Base-by-base conservation (phyloP, 2,113 vertebrate genomes). In the Pluvialis apricaria region DNA sequence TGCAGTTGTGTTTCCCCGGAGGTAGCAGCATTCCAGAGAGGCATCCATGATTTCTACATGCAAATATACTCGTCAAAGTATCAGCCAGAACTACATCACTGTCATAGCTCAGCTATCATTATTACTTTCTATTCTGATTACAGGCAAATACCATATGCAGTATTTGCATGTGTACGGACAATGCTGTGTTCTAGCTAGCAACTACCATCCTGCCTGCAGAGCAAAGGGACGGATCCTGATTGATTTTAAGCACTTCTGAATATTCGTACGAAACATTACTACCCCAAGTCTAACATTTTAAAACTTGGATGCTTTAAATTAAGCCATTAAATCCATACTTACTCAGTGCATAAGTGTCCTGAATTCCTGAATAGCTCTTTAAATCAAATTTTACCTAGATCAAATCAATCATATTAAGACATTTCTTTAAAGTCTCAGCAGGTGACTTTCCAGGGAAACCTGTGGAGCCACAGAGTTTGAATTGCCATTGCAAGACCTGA, bases 271-370 rank as follows among this genome's bases (percentile, higher is more conserved):
- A 88, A 94, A 91, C 38, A 6, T 92, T 78, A 91, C 80, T 58
- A 60, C n/a, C 29, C 65, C n/a, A 42, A 79, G 65, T 49, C 49
- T 57, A 87, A 89, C 0, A 0, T 49, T 87, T 94, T 92, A 92
- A 87, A 94, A 94, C 81, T n/a, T 51, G 54, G 81, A 65, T 94
- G 81, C 83, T 91, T 96, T 92, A 93, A 95, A 95, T 91, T 71
- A 87, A 94, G 61, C 80, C 51, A 87, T 93, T 96, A 97, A 96
- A 94, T 73, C 86, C 45, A 38, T 91, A 96, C 95, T 92, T 91
- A 72, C 40, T 95, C 80, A 70, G 64, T 68, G 90, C 82, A 71
- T 96, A 96, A 96, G 51, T 95, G 90, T 88, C 70, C 73, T 96
- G 91, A 97, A 92, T 95, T 96, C 77, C 86, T 94, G 92, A 97